phyloP scores from a whole-genome alignment of 1,140 invertebrate genomes.

The Magallana angulata region DNA sequence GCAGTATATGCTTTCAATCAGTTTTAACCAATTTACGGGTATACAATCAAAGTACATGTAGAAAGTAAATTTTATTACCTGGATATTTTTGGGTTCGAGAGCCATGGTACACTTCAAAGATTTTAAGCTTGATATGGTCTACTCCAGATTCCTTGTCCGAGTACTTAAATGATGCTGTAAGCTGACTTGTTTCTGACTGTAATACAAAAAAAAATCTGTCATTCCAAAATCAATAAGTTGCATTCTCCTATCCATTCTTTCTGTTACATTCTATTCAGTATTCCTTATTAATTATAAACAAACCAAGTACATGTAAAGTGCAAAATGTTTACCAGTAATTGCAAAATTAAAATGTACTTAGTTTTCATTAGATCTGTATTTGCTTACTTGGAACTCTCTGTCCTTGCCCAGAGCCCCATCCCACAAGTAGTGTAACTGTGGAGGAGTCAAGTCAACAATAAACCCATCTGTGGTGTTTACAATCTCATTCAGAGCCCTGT shows the following conservation, averaged over 20 bases:
- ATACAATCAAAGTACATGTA: too few relatives aligned
- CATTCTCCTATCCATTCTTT: too few relatives aligned
- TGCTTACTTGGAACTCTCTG: constrained; percentile 52
- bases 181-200: constrained; percentile 24
- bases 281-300: too few relatives aligned
- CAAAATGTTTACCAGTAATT: too few relatives aligned
- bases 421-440: constrained; percentile 53
- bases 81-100: constrained; percentile 51
- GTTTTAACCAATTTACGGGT: too few relatives aligned
- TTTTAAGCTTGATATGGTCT: constrained; percentile 58
- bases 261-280: too few relatives aligned
- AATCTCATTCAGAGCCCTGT: constrained; percentile 61
- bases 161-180: constrained; percentile 59
- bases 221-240: too few relatives aligned
- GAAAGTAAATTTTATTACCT: not conserved
- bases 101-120: constrained; percentile 58
- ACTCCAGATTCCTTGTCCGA: constrained; percentile 60
- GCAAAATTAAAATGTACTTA: too few relatives aligned
- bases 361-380: too few relatives aligned
- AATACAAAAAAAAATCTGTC: too few relatives aligned
- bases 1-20: too few relatives aligned
- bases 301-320: too few relatives aligned
- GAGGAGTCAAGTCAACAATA: constrained; percentile 67
- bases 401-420: constrained; percentile 58
- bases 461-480: constrained; percentile 58